Evolutionary conservation across 2,888 invertebrate species (phyloP), one percentile per base, ranked within the genome.

Genomic region (Cyclophora punctaria): DNA sequence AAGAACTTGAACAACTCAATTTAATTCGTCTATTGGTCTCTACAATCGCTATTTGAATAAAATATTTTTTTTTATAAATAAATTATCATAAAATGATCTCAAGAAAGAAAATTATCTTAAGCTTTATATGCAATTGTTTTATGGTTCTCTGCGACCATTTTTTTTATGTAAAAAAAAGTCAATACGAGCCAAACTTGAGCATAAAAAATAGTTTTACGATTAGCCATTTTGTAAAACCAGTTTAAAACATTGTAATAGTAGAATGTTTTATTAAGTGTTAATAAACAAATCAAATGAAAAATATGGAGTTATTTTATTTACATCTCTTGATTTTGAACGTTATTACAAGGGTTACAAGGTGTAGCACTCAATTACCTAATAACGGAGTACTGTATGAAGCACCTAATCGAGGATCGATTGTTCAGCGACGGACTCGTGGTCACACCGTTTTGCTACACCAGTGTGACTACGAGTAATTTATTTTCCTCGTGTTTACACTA

Each of bases 251-350:
- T 73, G 75, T 84, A 79, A 80, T 68, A 77, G 78, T 81, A 81
- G 81, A 71, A 76, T 66, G 74, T 80, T 80, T 78, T 78, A 70
- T 82, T 82, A 59, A 80, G 78, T 82, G 85, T 86, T 85, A 84
- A 72, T 84, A 83, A 85, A 86, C 75, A 80, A 75, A 72, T 70
- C 69, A 66, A 67, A 67, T 58, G 58, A 63, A 47, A 20, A 20
- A 20, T 20, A 20, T 20, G 20, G 20, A 20, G 20, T 20, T 20
- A 20, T 20, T 20, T 20, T 20, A 20, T 20, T 20, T 20, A 20
- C 20, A 20, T 20, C 20, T 48, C 48, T 35, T 45, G 46, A 5
- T 41, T 57, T 48, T 55, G 55, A 43, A 54, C 55, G 55, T 56
- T 4, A 6, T 5, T 7, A 7, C 20, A 34, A 34, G 7, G 40